Evolutionary conservation across 2,888 invertebrate species (phyloP).

Genomic region (Bruchidius siliquastri): DNA sequence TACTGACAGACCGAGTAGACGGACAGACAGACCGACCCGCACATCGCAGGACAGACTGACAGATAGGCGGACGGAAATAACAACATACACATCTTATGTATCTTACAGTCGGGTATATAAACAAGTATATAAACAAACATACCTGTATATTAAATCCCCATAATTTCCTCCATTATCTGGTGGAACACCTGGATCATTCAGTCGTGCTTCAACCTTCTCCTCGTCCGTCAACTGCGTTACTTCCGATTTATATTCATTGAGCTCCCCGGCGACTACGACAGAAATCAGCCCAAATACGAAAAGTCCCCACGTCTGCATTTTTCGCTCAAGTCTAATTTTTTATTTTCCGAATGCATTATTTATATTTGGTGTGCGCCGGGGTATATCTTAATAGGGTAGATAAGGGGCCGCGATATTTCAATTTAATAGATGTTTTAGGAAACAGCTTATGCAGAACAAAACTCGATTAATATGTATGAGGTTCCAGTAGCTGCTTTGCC

Average conservation of each 20-base stretch:
- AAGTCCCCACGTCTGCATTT: neutral
- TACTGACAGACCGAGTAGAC: no score
- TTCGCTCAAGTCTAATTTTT: neutral
- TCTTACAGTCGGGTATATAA: no score
- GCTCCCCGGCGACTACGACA: neutral
- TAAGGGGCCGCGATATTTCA: neutral
- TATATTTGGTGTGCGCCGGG: neutral
- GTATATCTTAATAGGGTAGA: neutral
- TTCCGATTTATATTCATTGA: neutral
- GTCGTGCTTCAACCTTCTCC: slow-evolving; percentile 5
- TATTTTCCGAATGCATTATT: neutral
- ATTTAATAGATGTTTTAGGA: neutral
- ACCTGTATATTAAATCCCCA: slow-evolving; percentile 27
- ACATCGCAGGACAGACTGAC: no score
- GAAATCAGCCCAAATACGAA: neutral
- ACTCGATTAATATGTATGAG: neutral
- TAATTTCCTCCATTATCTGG: slow-evolving; percentile 28
- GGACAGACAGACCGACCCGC: no score
- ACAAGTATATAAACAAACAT: neutral
- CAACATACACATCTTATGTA: no score
- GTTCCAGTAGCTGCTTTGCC: neutral
- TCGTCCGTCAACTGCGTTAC: neutral
- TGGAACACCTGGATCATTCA: slow-evolving; percentile 6
- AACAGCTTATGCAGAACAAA: neutral
- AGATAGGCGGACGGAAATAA: no score